Percentiles rank a stretch among this genome's conserved stretches.
phyloP scores from a whole-genome alignment of 2,797 vertebrate genomes.

The Phoebastria nigripes region DNA sequence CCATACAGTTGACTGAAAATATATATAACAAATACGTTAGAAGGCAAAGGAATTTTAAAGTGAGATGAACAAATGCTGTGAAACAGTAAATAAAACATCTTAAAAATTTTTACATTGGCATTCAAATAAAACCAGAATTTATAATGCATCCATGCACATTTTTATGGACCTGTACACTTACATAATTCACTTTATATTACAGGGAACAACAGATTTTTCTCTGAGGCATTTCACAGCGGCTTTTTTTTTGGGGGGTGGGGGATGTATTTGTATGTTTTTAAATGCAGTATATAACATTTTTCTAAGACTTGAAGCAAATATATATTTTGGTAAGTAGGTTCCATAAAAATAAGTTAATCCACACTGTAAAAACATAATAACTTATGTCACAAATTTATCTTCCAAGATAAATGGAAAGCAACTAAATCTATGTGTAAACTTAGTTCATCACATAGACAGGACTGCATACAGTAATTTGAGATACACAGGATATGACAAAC shows the following conservation, averaged over 20 bases:
- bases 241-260: rapidly evolving
- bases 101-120: background rate
- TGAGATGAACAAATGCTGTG: background rate
- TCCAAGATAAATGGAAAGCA: background rate
- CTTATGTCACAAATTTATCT: background rate
- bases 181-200: background rate
- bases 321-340: background rate
- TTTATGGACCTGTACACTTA: background rate
- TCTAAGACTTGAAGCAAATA: background rate
- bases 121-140: background rate
- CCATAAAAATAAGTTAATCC: background rate
- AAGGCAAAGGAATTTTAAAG: background rate
- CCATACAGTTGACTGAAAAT: constrained; percentile 90
- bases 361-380: background rate
- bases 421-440: background rate
- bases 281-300: background rate
- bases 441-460: background rate
- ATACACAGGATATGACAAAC: background rate
- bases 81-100: background rate
- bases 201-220: background rate
- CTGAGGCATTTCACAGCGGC: background rate
- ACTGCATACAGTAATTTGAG: background rate
- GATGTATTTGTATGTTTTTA: background rate
- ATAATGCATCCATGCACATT: background rate
- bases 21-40: background rate